Conservation (phyloP, 2,797 vertebrate species). For the Neosilurus mollespiculum region DNA sequence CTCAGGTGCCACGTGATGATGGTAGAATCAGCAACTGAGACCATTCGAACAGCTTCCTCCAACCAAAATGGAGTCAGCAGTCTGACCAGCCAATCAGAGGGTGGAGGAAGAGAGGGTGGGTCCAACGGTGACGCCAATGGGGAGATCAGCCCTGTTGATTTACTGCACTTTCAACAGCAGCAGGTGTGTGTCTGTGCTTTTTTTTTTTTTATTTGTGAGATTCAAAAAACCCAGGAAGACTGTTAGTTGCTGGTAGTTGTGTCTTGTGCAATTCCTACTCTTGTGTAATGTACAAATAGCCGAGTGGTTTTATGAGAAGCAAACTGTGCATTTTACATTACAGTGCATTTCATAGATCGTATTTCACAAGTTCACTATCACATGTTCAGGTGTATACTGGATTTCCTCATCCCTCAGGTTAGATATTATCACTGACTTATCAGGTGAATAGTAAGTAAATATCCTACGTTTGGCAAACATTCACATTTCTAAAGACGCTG, state of each 20-base stretch:
- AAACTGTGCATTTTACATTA: conserved; percentile 45
- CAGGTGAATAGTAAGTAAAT: conserved; percentile 35
- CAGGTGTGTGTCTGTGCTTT: conserved; percentile 78
- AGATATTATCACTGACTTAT: conserved; percentile 41
- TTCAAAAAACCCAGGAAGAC: conserved; percentile 37
- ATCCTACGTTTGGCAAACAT: conserved; percentile 25
- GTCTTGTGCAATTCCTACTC: conserved; percentile 52
- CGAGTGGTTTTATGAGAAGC: conserved; percentile 39
- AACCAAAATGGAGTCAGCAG: conserved; percentile 96
- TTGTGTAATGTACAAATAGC: conserved; percentile 53
- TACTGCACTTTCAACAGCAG: conserved; percentile 98
- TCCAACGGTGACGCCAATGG: conserved; percentile 87
- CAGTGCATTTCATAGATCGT: conserved; percentile 12
- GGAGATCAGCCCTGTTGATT: conserved; percentile 92
- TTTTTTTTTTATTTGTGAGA: conserved; percentile 12
- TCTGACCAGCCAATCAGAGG: conserved; percentile 90
- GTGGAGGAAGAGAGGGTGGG: conserved; percentile 79
- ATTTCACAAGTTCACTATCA: conserved; percentile 35
- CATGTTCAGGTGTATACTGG: conserved; percentile 12
- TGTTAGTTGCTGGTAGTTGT: conserved; percentile 42
- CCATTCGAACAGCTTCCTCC: conserved; percentile 93
- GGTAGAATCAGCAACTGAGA: conserved; percentile 99
- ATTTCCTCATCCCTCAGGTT: conserved; percentile 40
- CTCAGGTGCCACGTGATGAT: conserved; percentile 93
- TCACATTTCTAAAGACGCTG: conserved; percentile 11